A percentile compares a stretch with the other conserved stretches of the same genome.
phyloP scores from a whole-genome alignment of 1,140 invertebrate species.

The Euglossa dilemma region DNA sequence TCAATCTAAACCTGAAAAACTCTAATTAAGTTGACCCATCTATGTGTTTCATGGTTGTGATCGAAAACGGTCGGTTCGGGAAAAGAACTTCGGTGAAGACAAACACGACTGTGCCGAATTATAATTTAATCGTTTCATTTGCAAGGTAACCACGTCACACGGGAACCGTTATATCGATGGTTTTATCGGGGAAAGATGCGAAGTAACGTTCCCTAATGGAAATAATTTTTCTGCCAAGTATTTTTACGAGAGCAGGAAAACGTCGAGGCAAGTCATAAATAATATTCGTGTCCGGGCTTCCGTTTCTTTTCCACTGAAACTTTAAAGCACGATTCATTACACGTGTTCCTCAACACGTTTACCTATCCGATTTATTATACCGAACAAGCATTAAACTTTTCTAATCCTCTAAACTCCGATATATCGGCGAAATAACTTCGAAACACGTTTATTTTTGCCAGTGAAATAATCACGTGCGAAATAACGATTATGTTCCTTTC shows the following conservation, averaged over 20 bases:
- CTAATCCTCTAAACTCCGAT: conserved; percentile 1
- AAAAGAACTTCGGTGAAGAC: too few species aligned
- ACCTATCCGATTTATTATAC: conserved; percentile 13
- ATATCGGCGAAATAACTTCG: not conserved
- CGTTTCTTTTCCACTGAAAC: not conserved
- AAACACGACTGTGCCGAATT: not conserved
- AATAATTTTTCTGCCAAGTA: not conserved
- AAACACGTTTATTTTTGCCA: not conserved
- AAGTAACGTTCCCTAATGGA: not conserved
- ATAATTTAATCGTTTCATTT: too few species aligned
- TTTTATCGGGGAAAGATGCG: not conserved
- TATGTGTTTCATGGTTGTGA: too few species aligned
- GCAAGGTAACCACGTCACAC: too few species aligned
- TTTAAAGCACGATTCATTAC: conserved; percentile 25
- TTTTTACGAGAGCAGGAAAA: conserved; percentile 1
- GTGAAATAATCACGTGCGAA: too few species aligned
- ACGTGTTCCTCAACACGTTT: conserved; percentile 7
- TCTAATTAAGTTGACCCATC: too few species aligned
- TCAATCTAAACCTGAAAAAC: too few species aligned
- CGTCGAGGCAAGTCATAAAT: not conserved
- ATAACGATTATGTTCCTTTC: too few species aligned
- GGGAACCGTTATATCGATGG: not conserved
- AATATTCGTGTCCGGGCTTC: not conserved
- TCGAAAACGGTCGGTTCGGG: too few species aligned
- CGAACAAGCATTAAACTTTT: not conserved